A percentile compares a stretch with the other conserved stretches of the same genome.
Conservation (phyloP, 92 coral and sea anemone genomes). For the Galaxea fascicularis region DNA sequence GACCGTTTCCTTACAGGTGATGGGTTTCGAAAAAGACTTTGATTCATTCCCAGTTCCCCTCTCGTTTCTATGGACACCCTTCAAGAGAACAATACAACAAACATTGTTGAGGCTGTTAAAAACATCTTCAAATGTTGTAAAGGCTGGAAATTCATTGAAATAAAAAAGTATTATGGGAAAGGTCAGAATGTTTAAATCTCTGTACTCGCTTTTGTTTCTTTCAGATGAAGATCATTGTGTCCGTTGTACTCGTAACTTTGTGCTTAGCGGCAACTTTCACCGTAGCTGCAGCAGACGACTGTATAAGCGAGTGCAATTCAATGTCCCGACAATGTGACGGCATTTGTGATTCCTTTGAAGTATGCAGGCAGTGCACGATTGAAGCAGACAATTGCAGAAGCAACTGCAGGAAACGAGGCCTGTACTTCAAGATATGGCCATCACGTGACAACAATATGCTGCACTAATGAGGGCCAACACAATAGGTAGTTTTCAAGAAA, state of each 20-base stretch:
- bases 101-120: no score
- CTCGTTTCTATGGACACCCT: no score
- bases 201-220: background rate
- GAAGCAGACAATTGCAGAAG: background rate
- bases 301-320: background rate
- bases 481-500: background rate
- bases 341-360: background rate
- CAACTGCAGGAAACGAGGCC: constrained; percentile 20
- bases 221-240: constrained; percentile 5
- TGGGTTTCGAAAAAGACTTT: no score
- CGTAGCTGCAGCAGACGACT: background rate
- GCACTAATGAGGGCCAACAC: no score
- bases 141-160: background rate
- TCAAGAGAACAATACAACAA: no score
- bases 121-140: no score
- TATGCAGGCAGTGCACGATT: background rate
- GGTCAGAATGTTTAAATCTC: background rate
- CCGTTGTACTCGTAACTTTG: background rate
- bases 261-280: background rate
- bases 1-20: no score
- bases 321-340: background rate
- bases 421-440: constrained; percentile 18
- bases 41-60: no score
- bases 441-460: background rate
- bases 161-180: no score